phyloP scores from a whole-genome alignment of 1,140 invertebrate genomes.

The Oryctes rhinoceros region DNA sequence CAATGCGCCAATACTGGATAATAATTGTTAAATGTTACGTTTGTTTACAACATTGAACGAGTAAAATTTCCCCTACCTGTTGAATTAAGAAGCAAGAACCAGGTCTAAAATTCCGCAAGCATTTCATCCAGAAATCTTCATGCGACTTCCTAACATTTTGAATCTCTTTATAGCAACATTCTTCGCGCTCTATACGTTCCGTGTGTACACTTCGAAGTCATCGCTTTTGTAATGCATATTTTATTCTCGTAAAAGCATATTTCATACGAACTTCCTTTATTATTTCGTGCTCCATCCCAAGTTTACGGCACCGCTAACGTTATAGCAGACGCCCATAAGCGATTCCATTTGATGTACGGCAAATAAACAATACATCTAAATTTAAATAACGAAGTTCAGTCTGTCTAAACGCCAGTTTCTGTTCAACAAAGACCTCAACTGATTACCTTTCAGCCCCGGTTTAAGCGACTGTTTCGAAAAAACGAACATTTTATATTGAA shows the following conservation, averaged over 20 bases:
- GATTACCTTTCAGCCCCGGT: neutral
- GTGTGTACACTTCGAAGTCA: neutral
- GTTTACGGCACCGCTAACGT: neutral
- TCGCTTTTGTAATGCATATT: constrained; percentile 8
- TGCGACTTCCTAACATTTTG: neutral
- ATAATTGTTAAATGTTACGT: too few relatives aligned
- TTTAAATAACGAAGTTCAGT: neutral
- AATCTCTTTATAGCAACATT: neutral
- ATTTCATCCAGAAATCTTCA: neutral
- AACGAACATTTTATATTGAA: neutral
- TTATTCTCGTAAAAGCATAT: neutral
- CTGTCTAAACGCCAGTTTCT: neutral
- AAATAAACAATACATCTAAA: constrained; percentile 6
- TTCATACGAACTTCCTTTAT: neutral
- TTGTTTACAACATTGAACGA: too few relatives aligned
- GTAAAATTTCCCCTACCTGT: neutral
- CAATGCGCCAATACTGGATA: too few relatives aligned
- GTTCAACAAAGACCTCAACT: neutral
- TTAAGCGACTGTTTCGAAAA: neutral
- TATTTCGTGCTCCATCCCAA: neutral
- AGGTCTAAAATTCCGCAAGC: neutral
- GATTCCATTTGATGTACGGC: neutral
- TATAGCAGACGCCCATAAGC: neutral
- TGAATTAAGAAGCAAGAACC: neutral
- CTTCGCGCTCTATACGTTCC: neutral